These are phyloP conservation scores for Ptychodera flava DNA, from an alignment of 35 echinoderm and acorn worm species.

Conservation along the genomic window DNA sequence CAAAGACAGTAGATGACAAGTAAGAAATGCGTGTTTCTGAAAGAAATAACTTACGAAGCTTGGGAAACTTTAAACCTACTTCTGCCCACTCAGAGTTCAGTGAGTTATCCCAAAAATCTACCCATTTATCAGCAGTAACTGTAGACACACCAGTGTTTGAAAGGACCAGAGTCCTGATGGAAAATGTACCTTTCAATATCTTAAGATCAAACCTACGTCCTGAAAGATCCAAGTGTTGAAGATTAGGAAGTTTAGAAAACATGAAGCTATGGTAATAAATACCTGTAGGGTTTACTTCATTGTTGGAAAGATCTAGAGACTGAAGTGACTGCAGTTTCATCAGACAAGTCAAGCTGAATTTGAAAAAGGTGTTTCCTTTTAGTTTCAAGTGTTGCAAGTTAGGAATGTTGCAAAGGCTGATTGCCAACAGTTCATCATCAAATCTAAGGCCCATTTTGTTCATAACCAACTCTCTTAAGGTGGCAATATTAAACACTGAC, in stretches of 20 bases:
- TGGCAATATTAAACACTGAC: background rate
- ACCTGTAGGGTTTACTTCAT: background rate
- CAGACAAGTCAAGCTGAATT: background rate
- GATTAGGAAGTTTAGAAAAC: background rate
- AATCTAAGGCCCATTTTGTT: background rate
- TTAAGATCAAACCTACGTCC: background rate
- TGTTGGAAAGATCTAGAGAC: background rate
- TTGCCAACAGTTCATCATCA: background rate
- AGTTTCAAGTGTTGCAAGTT: background rate
- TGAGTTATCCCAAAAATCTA: background rate
- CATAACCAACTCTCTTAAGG: background rate
- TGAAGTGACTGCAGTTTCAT: background rate
- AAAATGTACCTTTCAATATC: background rate
- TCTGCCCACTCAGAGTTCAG: background rate
- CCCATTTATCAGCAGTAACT: background rate
- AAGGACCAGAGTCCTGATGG: background rate
- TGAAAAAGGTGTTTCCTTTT: background rate
- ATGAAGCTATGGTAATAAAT: background rate
- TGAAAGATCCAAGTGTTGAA: background rate
- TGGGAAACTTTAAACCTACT: background rate
- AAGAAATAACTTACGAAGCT: background rate
- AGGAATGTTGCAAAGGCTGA: background rate
- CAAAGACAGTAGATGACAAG: background rate
- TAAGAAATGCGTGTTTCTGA: background rate
- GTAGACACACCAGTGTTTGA: too few species aligned